Evolutionary conservation across 2,888 invertebrate genomes (phyloP), one percentile per base, ranked within the genome.

Genomic region (Pterobdella sp.): DNA sequence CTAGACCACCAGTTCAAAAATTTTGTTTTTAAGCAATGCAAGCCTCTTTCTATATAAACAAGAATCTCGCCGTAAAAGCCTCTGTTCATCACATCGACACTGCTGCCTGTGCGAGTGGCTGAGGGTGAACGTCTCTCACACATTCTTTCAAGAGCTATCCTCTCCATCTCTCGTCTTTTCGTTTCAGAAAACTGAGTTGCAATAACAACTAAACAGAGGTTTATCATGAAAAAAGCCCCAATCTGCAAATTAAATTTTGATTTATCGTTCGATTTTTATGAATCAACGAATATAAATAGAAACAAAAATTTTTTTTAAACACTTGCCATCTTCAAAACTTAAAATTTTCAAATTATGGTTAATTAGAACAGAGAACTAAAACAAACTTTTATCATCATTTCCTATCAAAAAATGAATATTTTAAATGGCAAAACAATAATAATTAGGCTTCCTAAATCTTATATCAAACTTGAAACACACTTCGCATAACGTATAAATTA

Each of bases 201-300:
- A 84, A 99, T 99, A 80, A 99, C 98, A 87, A 99, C 98, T 82
- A 99, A 88, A 88, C 98, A 99, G 79, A 99, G 89, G 87, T 99
- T 99, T 86, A 99, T 98, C 98, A 99, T 98, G 87, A 99, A 99
- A 87, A 99, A 99, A 76, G 98, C 97, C 78, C 98, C 98, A 84
- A 98, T 98, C 97, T 98, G 87, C 64, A 77, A 76, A 22, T 29
- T 3, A 31, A 56, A 31, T 60, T n/a, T n/a, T n/a, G n/a, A n/a
- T n/a, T n/a, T n/a, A n/a, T n/a, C n/a, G n/a, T n/a, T n/a, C n/a
- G n/a, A n/a, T n/a, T n/a, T n/a, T n/a, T n/a, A n/a, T n/a, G n/a
- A n/a, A n/a, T n/a, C n/a, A n/a, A n/a, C n/a, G n/a, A n/a, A n/a
- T n/a, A n/a, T n/a, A n/a, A n/a, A n/a, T n/a, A n/a, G n/a, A n/a